These are phyloP conservation scores for Physella acuta DNA, from an alignment of 1,140 invertebrate genomes.

Conservation along the genomic window DNA sequence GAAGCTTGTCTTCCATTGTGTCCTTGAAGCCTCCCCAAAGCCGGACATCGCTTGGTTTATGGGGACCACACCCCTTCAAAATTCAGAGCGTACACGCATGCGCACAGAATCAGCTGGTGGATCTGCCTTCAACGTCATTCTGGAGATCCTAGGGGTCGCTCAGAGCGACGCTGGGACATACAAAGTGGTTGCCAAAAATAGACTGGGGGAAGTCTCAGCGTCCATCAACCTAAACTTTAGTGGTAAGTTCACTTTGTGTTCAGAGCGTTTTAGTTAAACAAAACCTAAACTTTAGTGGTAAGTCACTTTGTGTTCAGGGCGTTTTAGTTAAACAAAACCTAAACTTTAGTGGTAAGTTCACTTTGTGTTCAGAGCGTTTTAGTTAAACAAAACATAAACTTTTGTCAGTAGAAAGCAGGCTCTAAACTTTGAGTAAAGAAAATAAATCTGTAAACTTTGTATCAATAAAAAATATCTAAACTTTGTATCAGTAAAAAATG, in stretches of 20 bases:
- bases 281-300: too few relatives aligned
- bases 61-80: constrained; percentile 44
- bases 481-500: too few relatives aligned
- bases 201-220: constrained; percentile 94
- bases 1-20: constrained; percentile 55
- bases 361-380: too few relatives aligned
- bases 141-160: constrained; percentile 92
- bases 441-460: too few relatives aligned
- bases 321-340: too few relatives aligned
- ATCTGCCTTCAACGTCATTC: constrained; percentile 46
- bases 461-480: too few relatives aligned
- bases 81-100: constrained; percentile 49
- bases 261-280: too few relatives aligned
- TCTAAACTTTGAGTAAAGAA: too few relatives aligned
- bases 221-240: constrained; percentile 98
- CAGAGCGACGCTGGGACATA: constrained; percentile 95
- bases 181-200: constrained; percentile 96
- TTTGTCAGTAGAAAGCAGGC: too few relatives aligned
- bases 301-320: too few relatives aligned
- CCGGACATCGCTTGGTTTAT: constrained; percentile 56
- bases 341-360: constrained; percentile 84
- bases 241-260: too few relatives aligned
- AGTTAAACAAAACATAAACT: too few relatives aligned
- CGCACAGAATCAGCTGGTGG: constrained; percentile 47
- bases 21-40: constrained; percentile 55